Percentiles rank a stretch among this genome's conserved stretches.
These are phyloP conservation scores for Aurelia aurita complex sp. Pacific DNA, from an alignment of 30 jellyfish, hydroid and myxozoan species.

Conservation along the genomic window DNA sequence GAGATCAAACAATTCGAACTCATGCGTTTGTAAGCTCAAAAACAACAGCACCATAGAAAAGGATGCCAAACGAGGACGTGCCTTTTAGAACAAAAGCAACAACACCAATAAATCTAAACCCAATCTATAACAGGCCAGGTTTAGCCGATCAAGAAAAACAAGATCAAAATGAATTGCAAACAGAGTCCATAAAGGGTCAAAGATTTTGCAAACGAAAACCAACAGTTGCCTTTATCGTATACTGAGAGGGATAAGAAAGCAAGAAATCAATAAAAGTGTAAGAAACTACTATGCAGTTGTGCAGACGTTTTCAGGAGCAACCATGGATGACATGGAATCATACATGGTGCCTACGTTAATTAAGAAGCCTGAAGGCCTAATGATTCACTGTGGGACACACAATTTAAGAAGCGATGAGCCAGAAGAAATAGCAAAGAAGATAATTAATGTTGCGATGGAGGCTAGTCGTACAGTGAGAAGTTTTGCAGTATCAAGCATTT, in stretches of 20 bases:
- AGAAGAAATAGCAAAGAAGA: neutral
- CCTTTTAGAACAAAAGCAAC: too few relatives aligned
- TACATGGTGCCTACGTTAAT: slow-evolving; percentile 4
- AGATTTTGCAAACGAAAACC: neutral
- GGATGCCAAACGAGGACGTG: neutral
- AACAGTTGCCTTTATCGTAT: slow-evolving; percentile 11
- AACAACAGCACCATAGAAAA: neutral
- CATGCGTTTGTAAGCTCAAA: neutral
- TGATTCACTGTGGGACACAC: too few relatives aligned
- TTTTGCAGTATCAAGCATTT: slow-evolving; percentile 22
- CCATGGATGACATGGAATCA: slow-evolving; percentile 26
- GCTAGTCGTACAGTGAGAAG: neutral
- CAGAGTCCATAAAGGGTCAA: too few relatives aligned
- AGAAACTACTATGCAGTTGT: neutral
- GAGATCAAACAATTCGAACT: neutral
- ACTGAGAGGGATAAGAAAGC: slow-evolving; percentile 16
- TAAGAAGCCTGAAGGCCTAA: neutral
- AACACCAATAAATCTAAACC: too few relatives aligned
- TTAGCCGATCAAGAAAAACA: too few relatives aligned
- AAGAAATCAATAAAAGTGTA: slow-evolving; percentile 2
- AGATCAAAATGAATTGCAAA: too few relatives aligned
- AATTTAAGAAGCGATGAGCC: too few relatives aligned
- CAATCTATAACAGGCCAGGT: too few relatives aligned
- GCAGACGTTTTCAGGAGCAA: slow-evolving; percentile 12
- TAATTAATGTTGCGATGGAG: neutral